Evolutionary conservation across 2,888 invertebrate species (phyloP).

Genomic region (Drosophila nr. perissopoda): DNA sequence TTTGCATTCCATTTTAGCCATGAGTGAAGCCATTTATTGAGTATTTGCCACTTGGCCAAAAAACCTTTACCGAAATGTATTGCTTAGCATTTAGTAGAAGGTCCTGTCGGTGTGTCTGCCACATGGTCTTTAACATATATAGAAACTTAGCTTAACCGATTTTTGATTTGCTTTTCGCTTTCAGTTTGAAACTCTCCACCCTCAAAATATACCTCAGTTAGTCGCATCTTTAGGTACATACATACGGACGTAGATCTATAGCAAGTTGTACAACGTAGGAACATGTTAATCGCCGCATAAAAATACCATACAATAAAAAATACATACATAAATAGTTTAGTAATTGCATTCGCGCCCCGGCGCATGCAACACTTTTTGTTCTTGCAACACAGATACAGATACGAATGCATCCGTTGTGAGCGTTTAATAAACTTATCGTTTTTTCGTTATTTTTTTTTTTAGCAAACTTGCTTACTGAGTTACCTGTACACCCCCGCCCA

Average conservation of each 20-base stretch:
- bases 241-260: slow-evolving; percentile 41
- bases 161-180: neutral
- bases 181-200: slow-evolving; percentile 3
- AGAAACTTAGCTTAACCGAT: slow-evolving; percentile 21
- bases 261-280: slow-evolving; percentile 70
- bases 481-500: slow-evolving; percentile 64
- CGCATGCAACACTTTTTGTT: slow-evolving; percentile 36
- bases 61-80: slow-evolving; percentile 58
- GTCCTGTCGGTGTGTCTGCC: slow-evolving; percentile 25
- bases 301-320: slow-evolving; percentile 14
- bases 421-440: slow-evolving; percentile 31
- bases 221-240: slow-evolving; percentile 60
- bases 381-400: slow-evolving; percentile 5
- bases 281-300: slow-evolving; percentile 76
- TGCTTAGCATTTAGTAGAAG: slow-evolving; percentile 54
- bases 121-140: slow-evolving; percentile 14
- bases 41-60: slow-evolving; percentile 18
- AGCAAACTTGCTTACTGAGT: slow-evolving; percentile 77
- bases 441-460: slow-evolving; percentile 47
- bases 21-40: slow-evolving; percentile 22
- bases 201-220: slow-evolving; percentile 60
- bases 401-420: slow-evolving; percentile 6
- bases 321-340: slow-evolving; percentile 57
- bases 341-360: slow-evolving; percentile 33
- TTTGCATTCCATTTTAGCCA: slow-evolving; percentile 30